Conservation (phyloP, 1,140 invertebrate genomes). For the Polyergus mexicanus region DNA sequence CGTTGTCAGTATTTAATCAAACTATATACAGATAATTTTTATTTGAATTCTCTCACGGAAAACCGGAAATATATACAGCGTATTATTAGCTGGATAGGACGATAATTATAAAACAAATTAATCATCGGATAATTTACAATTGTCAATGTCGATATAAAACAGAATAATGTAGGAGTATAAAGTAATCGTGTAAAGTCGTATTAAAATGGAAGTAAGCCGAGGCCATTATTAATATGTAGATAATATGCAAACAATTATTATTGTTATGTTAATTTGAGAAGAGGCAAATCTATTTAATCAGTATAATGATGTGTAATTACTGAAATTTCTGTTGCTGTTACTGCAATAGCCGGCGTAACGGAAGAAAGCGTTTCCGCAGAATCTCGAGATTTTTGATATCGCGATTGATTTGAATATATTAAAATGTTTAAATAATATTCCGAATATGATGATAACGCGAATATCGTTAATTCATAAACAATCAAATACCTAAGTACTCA, state of each 20-base stretch:
- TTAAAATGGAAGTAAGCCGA: conserved; percentile 39
- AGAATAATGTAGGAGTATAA: conserved; percentile 30
- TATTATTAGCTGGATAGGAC: background rate
- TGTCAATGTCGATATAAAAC: conserved; percentile 25
- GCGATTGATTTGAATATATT: background rate
- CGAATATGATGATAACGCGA: background rate
- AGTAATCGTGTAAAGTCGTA: conserved; percentile 2
- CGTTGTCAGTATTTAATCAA: background rate
- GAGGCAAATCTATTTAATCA: conserved; percentile 43
- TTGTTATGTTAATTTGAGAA: conserved; percentile 59
- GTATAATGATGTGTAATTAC: conserved; percentile 33
- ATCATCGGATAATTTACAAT: conserved; percentile 22
- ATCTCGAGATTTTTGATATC: background rate
- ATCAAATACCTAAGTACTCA: background rate
- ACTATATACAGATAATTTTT: background rate
- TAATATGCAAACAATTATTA: conserved; percentile 55
- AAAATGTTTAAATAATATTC: background rate
- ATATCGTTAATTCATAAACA: background rate
- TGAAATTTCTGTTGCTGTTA: conserved; percentile 24
- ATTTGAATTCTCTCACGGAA: background rate
- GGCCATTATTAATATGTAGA: conserved; percentile 34
- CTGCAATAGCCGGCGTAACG: background rate
- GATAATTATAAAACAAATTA: conserved; percentile 16
- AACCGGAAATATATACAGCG: background rate
- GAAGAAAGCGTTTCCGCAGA: background rate